Conservation (phyloP, 2,888 invertebrate genomes). For the Cheilosia impressa region DNA sequence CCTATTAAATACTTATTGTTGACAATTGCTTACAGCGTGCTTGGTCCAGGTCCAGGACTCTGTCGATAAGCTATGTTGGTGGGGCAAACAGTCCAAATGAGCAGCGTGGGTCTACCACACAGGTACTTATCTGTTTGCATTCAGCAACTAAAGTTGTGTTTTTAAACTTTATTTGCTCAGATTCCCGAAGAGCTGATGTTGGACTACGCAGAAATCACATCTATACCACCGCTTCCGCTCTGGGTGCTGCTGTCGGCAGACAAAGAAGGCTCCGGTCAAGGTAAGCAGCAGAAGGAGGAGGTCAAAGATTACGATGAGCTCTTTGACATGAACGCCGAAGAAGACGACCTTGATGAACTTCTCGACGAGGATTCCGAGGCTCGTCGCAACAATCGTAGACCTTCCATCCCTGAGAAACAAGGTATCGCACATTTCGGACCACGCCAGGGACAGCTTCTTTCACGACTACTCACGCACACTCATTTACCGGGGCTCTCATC, state of each 20-base stretch:
- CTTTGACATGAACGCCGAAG: slow-evolving; percentile 92
- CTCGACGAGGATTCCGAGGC: slow-evolving; percentile 89
- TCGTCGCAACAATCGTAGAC: slow-evolving; percentile 86
- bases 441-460: slow-evolving; percentile 92
- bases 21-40: slow-evolving; percentile 86
- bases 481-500: slow-evolving; percentile 97
- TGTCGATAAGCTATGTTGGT: slow-evolving; percentile 93
- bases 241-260: slow-evolving; percentile 98
- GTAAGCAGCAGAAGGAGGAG: slow-evolving; percentile 77
- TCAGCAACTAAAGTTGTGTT: neutral
- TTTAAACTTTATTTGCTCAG: slow-evolving; percentile 78
- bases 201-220: slow-evolving; percentile 97
- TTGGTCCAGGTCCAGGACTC: slow-evolving; percentile 94
- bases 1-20: neutral
- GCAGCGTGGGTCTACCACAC: slow-evolving; percentile 90
- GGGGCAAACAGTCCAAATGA: slow-evolving; percentile 92
- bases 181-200: slow-evolving; percentile 94
- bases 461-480: slow-evolving; percentile 96
- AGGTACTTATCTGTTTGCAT: slow-evolving; percentile 80
- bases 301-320: slow-evolving; percentile 93
- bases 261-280: slow-evolving; percentile 87
- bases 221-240: slow-evolving; percentile 98
- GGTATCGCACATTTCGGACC: slow-evolving; percentile 94
- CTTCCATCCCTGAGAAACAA: slow-evolving; percentile 89
- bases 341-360: slow-evolving; percentile 92